Evolutionary conservation across 2,888 invertebrate species (phyloP).

Genomic region (Steinernema scapterisci): DNA sequence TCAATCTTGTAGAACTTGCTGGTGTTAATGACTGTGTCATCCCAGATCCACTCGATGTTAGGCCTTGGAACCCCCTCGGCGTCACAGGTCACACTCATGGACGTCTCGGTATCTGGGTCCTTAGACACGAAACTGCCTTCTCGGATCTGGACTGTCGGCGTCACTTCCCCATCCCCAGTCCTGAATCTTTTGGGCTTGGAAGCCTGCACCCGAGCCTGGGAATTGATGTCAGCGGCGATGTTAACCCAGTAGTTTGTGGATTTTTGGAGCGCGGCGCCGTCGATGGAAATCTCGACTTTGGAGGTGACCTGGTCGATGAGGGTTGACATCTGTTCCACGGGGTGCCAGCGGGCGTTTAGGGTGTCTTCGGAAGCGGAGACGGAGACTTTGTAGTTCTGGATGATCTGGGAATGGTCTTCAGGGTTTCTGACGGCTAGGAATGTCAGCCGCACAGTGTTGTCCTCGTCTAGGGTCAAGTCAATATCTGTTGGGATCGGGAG

Average conservation of each 20-base stretch:
- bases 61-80: conserved; percentile 47
- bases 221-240: conserved; percentile 42
- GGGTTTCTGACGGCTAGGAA: conserved; percentile 50
- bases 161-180: conserved; percentile 49
- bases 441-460: conserved; percentile 46
- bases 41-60: conserved; percentile 49
- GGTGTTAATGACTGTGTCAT: conserved; percentile 33
- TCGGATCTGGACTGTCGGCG: conserved; percentile 41
- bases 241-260: conserved; percentile 50
- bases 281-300: conserved; percentile 45
- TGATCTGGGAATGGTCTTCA: conserved; percentile 48
- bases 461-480: conserved; percentile 42
- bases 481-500: conserved; percentile 54
- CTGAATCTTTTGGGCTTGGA: conserved; percentile 49
- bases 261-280: conserved; percentile 41
- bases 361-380: conserved; percentile 45
- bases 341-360: conserved; percentile 43
- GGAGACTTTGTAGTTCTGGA: conserved; percentile 48
- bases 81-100: conserved; percentile 40
- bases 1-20: conserved; percentile 21
- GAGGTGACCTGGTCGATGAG: conserved; percentile 40
- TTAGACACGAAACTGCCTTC: conserved; percentile 40
- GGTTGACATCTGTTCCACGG: conserved; percentile 36
- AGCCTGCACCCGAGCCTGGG: conserved; percentile 47
- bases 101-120: conserved; percentile 41